phyloP scores from a whole-genome alignment of 2,797 vertebrate species.

The Myripristis murdjan region DNA sequence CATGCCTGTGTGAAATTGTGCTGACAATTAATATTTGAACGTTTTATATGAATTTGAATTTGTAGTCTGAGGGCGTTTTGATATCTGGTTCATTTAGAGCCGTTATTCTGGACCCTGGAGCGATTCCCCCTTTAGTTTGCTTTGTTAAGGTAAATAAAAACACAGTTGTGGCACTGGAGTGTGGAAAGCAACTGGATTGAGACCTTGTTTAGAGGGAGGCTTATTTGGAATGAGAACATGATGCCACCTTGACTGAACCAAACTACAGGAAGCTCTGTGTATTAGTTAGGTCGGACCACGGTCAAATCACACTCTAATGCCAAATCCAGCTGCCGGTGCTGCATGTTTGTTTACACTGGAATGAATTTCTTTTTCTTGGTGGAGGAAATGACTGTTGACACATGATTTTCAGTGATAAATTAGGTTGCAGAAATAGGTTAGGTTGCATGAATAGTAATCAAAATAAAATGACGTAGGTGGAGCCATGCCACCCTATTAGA shows the following conservation, averaged over 20 bases:
- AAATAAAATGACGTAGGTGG: constrained; percentile 30
- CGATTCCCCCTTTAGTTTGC: too few species aligned
- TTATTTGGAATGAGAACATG: too few species aligned
- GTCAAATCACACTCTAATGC: background rate
- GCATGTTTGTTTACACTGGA: too few species aligned
- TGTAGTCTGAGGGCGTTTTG: constrained; percentile 1
- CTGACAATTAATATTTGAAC: constrained; percentile 15
- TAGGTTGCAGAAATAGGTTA: too few species aligned
- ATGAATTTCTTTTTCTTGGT: too few species aligned
- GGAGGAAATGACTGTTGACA: background rate
- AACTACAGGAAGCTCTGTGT: too few species aligned
- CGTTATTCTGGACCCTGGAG: constrained; percentile 1
- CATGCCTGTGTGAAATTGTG: constrained; percentile 11
- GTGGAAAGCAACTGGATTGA: too few species aligned
- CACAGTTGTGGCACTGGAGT: background rate
- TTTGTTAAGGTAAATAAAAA: background rate
- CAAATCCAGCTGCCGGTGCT: background rate
- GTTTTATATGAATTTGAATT: constrained; percentile 24
- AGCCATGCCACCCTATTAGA: background rate
- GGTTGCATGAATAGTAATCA: too few species aligned
- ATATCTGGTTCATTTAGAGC: constrained; percentile 10
- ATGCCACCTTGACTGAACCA: too few species aligned
- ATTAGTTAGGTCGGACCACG: too few species aligned
- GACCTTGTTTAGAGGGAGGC: too few species aligned
- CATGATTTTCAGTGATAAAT: constrained; percentile 3